These are phyloP conservation scores for Noctua janthina DNA, from an alignment of 2,888 invertebrate species.

Conservation along the genomic window DNA sequence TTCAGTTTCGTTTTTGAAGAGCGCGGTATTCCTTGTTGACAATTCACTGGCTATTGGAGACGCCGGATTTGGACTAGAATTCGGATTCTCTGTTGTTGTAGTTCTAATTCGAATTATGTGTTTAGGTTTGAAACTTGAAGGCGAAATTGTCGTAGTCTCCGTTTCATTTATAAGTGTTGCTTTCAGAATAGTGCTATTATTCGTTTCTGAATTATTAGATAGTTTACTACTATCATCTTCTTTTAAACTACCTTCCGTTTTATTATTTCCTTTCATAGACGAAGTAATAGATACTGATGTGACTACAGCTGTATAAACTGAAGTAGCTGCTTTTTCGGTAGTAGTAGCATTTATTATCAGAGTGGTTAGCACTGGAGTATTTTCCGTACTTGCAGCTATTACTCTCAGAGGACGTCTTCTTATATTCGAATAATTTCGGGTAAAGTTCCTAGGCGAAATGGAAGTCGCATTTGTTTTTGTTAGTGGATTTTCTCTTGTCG, in stretches of 20 bases:
- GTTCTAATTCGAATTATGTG: constrained; percentile 86
- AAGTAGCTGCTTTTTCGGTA: constrained; percentile 86
- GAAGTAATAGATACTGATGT: constrained; percentile 89
- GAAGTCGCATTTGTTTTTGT: constrained; percentile 73
- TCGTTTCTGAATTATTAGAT: constrained; percentile 62
- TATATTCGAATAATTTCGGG: constrained; percentile 83
- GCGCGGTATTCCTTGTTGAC: constrained; percentile 69
- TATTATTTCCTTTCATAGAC: constrained; percentile 87
- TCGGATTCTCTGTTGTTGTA: constrained; percentile 82
- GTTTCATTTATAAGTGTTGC: constrained; percentile 74
- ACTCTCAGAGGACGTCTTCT: constrained; percentile 82
- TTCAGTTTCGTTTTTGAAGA: constrained; percentile 72
- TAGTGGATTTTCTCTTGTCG: constrained; percentile 68
- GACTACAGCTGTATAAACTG: constrained; percentile 88
- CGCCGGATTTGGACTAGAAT: constrained; percentile 74
- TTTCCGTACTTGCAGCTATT: constrained; percentile 80
- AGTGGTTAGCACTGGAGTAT: constrained; percentile 63
- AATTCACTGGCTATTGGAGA: constrained; percentile 79
- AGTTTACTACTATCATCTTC: constrained; percentile 80
- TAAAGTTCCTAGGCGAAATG: constrained; percentile 79
- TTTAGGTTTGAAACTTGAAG: constrained; percentile 73
- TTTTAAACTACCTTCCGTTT: constrained; percentile 78
- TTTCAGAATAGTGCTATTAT: constrained; percentile 74
- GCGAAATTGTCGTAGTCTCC: constrained; percentile 69
- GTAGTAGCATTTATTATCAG: constrained; percentile 79